Evolutionary conservation across 1,140 invertebrate genomes (phyloP).

Genomic region (silkworm (Bombyx mori)): DNA sequence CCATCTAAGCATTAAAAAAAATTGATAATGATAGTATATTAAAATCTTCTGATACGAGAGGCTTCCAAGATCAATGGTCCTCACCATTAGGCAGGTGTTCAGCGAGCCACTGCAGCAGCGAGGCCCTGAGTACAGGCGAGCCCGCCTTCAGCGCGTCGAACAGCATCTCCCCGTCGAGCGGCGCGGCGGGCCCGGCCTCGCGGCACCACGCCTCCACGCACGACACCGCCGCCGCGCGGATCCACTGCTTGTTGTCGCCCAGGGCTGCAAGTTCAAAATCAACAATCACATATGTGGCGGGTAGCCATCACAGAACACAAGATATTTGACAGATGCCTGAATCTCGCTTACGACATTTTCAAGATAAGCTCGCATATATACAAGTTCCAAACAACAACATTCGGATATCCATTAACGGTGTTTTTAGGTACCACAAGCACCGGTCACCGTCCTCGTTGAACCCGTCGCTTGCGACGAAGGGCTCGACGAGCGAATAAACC

Average conservation of each 20-base stretch:
- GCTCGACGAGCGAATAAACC: too few species aligned
- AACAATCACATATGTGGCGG: too few species aligned
- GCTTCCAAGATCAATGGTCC: slow-evolving; percentile 2
- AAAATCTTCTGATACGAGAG: too few species aligned
- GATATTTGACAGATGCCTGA: too few species aligned
- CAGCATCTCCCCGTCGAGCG: slow-evolving; percentile 92
- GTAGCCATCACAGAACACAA: not conserved
- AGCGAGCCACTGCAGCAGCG: slow-evolving; percentile 88
- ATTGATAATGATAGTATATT: too few species aligned
- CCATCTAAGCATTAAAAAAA: too few species aligned
- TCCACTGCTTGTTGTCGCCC: slow-evolving; percentile 80
- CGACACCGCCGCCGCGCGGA: slow-evolving; percentile 82
- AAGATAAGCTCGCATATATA: not conserved
- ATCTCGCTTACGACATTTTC: not conserved
- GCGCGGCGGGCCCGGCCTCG: slow-evolving; percentile 83
- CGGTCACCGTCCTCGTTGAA: too few species aligned
- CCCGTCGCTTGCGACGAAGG: too few species aligned
- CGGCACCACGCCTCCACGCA: slow-evolving; percentile 89
- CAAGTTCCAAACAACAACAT: too few species aligned
- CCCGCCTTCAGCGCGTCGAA: slow-evolving; percentile 87
- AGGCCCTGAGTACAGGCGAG: slow-evolving; percentile 84
- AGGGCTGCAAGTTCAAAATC: slow-evolving; percentile 51
- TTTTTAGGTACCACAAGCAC: too few species aligned
- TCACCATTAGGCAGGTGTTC: slow-evolving; percentile 83
- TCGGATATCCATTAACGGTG: too few species aligned